Base-by-base conservation (phyloP, 2,797 vertebrate species). In the Karalla daura region DNA sequence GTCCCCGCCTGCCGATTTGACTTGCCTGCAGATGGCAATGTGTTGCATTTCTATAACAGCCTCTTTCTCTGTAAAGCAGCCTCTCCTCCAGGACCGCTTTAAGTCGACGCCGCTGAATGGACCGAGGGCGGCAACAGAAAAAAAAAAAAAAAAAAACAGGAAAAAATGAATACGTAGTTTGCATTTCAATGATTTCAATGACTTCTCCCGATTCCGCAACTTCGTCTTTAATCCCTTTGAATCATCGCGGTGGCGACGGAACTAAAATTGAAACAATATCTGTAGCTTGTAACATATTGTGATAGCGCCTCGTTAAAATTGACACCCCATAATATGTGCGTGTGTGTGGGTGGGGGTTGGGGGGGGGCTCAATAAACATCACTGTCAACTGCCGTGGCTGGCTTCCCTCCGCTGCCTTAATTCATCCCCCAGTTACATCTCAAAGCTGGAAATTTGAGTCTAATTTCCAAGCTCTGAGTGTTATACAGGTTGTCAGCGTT, bases 1-100 rank as follows among this genome's bases (percentile, higher is more conserved):
- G 24, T 47, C 27, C 43, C 56, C 46, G 74, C 69, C 73, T 85
- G 81, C 71, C 8, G 63, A 54, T 79, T 81, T 30, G 49, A 81
- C 80, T 84, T 77, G 84, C 87, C 88, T 90, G 82, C 89, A 90
- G 88, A 89, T 90, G 88, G 90, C 84, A 89, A 85, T 81, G 85
- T 89, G 88, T 84, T 85, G 73, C 87, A 85, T 87, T 84, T 84
- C 82, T 85, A 70, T 68, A 78, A 72, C 78, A 52, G 72, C 66
- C 56, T 63, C 28, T 39, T 24, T 65, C 70, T 73, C 71, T 65
- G 63, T 70, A 61, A 12, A 40, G 75, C 69, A 55, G 50, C 55
- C 30, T 70, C 74, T 75, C 37, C 71, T 79, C 60, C 73, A 56
- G 70, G 65, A 82, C 76, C 18, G 50, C 81, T 75, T 40, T 28